A percentile compares a stretch with the other conserved stretches of the same genome.
phyloP scores from a whole-genome alignment of 2,797 vertebrate species.

The Girardinus metallicus region DNA sequence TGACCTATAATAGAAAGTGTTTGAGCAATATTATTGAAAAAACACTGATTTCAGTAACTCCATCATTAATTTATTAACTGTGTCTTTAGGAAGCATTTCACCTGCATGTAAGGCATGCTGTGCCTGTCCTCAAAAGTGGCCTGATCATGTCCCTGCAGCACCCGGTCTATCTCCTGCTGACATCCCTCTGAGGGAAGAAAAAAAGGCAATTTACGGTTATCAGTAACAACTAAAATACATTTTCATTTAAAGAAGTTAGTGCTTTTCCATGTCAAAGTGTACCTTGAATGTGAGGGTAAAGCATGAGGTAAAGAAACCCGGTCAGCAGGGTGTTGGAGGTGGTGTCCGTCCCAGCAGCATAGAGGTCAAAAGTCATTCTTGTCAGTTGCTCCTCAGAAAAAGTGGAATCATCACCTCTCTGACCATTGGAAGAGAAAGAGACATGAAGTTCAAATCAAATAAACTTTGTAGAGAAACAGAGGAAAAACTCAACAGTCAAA shows the following conservation, averaged over 20 bases:
- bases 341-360: constrained; percentile 80
- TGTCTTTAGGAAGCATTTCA: not conserved
- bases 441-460: not conserved
- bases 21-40: not conserved
- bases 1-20: too few species aligned
- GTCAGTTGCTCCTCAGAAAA: constrained; percentile 70
- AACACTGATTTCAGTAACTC: not conserved
- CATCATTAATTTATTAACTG: not conserved
- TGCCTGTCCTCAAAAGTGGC: constrained; percentile 68
- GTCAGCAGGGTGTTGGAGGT: constrained; percentile 76
- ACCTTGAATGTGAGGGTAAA: constrained; percentile 78
- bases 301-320: constrained; percentile 74
- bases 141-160: constrained; percentile 58
- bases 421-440: not conserved
- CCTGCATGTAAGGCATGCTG: constrained; percentile 74
- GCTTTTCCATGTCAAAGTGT: not conserved
- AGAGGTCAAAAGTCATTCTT: constrained; percentile 53
- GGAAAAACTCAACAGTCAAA: not conserved
- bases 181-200: constrained; percentile 56
- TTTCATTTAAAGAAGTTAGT: not conserved
- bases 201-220: not conserved
- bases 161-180: constrained; percentile 74
- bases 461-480: not conserved
- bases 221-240: not conserved
- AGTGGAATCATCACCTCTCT: constrained; percentile 7